Percentiles rank a stretch among this genome's conserved stretches.
Conservation (phyloP, 1,140 invertebrate species). For the Himalopsyche phryganea region DNA sequence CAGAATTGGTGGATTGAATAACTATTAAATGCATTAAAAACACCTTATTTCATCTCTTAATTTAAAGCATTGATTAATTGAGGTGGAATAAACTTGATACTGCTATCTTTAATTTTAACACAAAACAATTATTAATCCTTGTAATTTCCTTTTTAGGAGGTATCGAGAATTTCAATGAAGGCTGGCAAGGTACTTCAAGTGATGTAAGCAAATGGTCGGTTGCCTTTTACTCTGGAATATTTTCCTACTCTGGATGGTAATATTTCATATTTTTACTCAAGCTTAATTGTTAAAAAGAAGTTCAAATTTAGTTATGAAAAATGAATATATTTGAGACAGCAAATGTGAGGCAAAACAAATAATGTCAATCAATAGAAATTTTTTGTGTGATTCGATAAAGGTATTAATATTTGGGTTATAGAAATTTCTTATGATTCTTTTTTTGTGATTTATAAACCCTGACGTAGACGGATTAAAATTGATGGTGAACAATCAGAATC, state of each 20-base stretch:
- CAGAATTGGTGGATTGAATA: too few species aligned
- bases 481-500: too few species aligned
- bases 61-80: neutral
- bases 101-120: neutral
- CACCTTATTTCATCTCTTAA: neutral
- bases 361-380: too few species aligned
- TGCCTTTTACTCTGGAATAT: constrained; percentile 92
- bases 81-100: neutral
- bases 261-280: neutral
- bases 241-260: constrained; percentile 94
- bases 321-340: too few species aligned
- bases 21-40: neutral
- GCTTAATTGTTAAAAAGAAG: too few species aligned
- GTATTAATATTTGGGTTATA: too few species aligned
- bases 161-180: constrained; percentile 69
- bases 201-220: constrained; percentile 83
- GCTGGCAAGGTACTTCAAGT: constrained; percentile 75
- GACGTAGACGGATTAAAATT: too few species aligned
- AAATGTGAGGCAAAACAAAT: too few species aligned
- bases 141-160: constrained; percentile 45
- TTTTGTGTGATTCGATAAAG: too few species aligned
- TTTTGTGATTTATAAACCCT: too few species aligned
- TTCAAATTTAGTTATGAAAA: too few species aligned
- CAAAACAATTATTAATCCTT: neutral
- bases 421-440: too few species aligned